Base-by-base conservation (phyloP, 2,113 vertebrate species). In the Gymnocephalus cernua region DNA sequence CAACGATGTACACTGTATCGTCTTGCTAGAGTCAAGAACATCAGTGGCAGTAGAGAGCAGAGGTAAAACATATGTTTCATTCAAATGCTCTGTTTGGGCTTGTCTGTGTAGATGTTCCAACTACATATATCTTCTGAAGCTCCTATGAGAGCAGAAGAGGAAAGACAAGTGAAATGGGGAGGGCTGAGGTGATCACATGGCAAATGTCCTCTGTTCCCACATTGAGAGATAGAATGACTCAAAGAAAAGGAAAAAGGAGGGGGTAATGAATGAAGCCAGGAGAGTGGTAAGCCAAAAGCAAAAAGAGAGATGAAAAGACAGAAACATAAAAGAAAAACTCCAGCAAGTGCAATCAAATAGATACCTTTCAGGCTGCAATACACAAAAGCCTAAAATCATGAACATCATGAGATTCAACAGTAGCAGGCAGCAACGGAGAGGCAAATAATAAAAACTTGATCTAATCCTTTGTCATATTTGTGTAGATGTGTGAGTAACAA, bases 381-480 rank as follows among this genome's bases (percentile, higher is more conserved):
- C 80, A 85, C 54, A 71, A 41, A 80, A 80, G 67, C 80, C 47
- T 25, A 53, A 64, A 73, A 74, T 70, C 29, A 32, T 23, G 16
- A n/a, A 25, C 41, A 58, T 81, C 68, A 41, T 38, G 72, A 72
- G 61, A 66, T 80, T 74, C 80, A 78, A 81, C 68, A 77, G 51
- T 32, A 50, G 21, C 77, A 77, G 44, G 64, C 79, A 35, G 71
- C 68, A 32, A 73, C 56, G 51, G 29, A 58, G 65, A 77, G 74
- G 67, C 64, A 78, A 69, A 83, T 73, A 80, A 68, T 80, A 47
- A 61, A 82, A 66, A 72, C 64, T 69, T 84, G 53, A 88, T 91
- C 53, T 79, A 88, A 92, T 86, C 84, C 85, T 57, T 77, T 73
- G 86, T 83, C 86, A 83, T 89, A 73, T 77, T 3, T 77, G 85